These are phyloP conservation scores for Danio aesculapii DNA, from an alignment of 2,797 vertebrate species.

Conservation along the genomic window DNA sequence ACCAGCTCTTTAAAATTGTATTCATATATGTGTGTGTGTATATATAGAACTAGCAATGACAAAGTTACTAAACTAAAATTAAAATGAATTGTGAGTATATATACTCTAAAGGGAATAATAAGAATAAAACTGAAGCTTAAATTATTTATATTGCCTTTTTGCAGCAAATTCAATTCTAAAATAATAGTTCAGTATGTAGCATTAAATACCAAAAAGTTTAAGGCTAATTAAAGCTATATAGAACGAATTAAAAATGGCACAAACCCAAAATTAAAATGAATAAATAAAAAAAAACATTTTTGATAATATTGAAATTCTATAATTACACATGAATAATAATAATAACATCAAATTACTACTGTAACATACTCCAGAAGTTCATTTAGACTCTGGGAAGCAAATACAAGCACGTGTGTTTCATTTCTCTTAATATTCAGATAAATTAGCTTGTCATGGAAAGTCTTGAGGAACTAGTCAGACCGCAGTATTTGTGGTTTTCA, in stretches of 20 bases:
- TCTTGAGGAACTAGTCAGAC: background rate
- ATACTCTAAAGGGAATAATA: too few species aligned
- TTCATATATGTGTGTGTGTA: too few species aligned
- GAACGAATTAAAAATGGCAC: background rate
- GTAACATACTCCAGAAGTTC: background rate
- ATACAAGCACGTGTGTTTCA: conserved; percentile 55
- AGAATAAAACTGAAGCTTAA: too few species aligned
- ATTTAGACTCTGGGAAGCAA: background rate
- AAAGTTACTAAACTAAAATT: too few species aligned
- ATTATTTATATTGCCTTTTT: too few species aligned
- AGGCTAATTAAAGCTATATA: background rate
- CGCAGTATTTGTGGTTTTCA: background rate
- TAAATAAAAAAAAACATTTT: background rate
- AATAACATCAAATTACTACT: background rate
- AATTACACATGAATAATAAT: background rate
- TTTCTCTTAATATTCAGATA: conserved; percentile 24
- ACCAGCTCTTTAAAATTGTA: too few species aligned
- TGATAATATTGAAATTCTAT: background rate
- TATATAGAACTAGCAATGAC: too few species aligned
- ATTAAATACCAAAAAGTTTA: background rate
- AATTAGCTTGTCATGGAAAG: background rate
- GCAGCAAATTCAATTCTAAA: too few species aligned
- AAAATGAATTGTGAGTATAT: too few species aligned
- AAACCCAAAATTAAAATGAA: background rate
- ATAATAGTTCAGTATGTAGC: background rate